phyloP scores from a whole-genome alignment of 1,140 invertebrate species.

The Tetramorium simillimum region DNA sequence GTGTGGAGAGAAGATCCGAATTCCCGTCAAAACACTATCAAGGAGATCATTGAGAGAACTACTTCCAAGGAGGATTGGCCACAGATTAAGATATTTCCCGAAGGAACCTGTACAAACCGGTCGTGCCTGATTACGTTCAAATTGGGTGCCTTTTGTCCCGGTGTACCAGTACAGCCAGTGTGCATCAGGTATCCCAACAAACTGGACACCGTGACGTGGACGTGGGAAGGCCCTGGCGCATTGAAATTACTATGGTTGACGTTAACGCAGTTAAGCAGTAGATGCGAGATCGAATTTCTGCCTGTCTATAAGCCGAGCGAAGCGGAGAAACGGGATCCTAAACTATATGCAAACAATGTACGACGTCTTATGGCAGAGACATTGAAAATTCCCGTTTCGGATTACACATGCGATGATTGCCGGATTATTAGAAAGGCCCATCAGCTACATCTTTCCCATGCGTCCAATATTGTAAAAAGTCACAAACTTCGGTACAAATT shows the following conservation, averaged over 20 bases:
- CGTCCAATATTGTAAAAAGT: conserved; percentile 91
- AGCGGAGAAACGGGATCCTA: conserved; percentile 94
- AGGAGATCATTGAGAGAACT: conserved; percentile 94
- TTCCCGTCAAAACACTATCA: conserved; percentile 95
- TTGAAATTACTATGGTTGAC: conserved; percentile 95
- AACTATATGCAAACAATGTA: conserved; percentile 96
- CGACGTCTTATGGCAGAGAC: conserved; percentile 96
- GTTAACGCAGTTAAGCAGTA: conserved; percentile 95
- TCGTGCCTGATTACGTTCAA: conserved; percentile 98
- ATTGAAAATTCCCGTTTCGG: conserved; percentile 93
- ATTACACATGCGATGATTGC: conserved; percentile 97
- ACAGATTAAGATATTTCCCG: conserved; percentile 98
- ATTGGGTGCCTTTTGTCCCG: conserved; percentile 96
- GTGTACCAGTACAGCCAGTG: conserved; percentile 97
- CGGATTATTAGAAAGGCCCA: conserved; percentile 93
- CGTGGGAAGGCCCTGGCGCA: conserved; percentile 98
- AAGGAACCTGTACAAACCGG: conserved; percentile 98
- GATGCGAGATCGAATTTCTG: conserved; percentile 97
- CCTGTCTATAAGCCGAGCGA: conserved; percentile 96
- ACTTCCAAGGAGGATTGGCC: conserved; percentile 95
- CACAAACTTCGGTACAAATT: conserved; percentile 90
- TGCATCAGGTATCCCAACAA: conserved; percentile 96
- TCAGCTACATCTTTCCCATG: conserved; percentile 91
- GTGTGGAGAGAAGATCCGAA: conserved; percentile 97
- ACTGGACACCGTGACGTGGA: conserved; percentile 97